Conservation (phyloP, 2,797 vertebrate genomes). For the Dryobates pubescens region DNA sequence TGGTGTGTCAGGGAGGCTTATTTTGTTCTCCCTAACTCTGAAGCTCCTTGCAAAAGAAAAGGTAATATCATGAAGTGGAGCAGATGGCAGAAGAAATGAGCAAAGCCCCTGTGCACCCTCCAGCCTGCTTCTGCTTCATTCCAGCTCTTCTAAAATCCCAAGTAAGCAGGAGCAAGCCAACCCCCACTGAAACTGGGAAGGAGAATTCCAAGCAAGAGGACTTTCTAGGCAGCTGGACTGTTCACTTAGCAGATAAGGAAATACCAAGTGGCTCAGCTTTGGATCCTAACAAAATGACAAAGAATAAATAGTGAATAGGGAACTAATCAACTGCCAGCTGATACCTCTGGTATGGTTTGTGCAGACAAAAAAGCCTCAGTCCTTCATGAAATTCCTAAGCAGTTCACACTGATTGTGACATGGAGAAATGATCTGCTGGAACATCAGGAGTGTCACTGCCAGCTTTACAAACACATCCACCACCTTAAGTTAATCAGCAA, state of each 20-base stretch:
- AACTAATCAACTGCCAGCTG: conserved; percentile 39
- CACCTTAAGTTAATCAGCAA: conserved; percentile 7
- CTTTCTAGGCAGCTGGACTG: background rate
- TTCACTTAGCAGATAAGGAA: background rate
- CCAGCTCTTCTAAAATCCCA: background rate
- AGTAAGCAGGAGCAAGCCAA: background rate
- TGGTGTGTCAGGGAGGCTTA: background rate
- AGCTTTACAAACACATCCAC: background rate
- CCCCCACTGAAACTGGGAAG: background rate
- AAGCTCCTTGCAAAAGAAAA: background rate
- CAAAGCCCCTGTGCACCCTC: background rate
- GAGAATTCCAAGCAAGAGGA: background rate
- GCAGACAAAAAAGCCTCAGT: background rate
- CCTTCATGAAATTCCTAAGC: background rate
- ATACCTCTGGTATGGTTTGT: conserved; percentile 22
- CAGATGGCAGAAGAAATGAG: background rate
- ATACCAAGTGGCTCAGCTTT: background rate
- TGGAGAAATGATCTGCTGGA: conserved; percentile 50
- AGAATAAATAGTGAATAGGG: background rate
- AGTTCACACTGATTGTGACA: background rate
- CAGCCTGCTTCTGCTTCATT: background rate
- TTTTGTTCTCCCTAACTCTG: background rate
- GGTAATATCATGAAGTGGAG: background rate
- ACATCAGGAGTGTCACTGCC: background rate
- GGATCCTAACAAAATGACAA: conserved; percentile 4